Conservation (phyloP, 2,113 vertebrate genomes). For the Gulo gulo region DNA sequence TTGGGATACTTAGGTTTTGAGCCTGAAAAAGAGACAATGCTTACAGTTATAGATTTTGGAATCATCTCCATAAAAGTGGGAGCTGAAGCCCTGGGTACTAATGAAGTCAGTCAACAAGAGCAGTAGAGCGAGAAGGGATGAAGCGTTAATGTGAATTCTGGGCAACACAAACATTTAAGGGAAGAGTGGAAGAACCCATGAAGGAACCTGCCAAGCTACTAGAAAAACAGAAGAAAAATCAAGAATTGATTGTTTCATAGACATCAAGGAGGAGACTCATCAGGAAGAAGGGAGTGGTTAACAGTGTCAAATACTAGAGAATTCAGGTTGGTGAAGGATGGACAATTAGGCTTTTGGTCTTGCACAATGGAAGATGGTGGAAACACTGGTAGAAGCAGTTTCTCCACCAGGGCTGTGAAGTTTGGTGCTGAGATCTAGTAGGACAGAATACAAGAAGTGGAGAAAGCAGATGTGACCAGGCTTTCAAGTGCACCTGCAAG, state of each 20-base stretch:
- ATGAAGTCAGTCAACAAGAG: background rate
- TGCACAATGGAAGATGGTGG: too few species aligned
- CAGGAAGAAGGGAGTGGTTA: background rate
- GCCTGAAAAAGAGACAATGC: background rate
- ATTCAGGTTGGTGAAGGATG: too few species aligned
- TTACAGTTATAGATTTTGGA: background rate
- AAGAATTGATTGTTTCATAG: background rate
- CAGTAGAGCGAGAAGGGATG: background rate
- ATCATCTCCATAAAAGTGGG: background rate
- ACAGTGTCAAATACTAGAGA: background rate
- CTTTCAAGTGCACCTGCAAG: background rate
- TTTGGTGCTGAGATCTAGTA: background rate
- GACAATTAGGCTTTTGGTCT: rapidly evolving
- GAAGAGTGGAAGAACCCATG: rapidly evolving
- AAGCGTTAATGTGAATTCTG: background rate
- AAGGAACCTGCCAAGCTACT: background rate
- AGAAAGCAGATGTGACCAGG: too few species aligned
- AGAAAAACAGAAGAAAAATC: background rate
- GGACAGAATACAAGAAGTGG: background rate
- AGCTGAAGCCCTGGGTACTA: background rate
- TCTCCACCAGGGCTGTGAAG: rapidly evolving
- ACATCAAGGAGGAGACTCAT: background rate
- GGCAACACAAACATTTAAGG: background rate
- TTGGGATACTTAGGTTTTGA: background rate
- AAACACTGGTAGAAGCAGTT: background rate